Base-by-base conservation (phyloP, 2,888 invertebrate genomes). In the Drosophila incognita region DNA sequence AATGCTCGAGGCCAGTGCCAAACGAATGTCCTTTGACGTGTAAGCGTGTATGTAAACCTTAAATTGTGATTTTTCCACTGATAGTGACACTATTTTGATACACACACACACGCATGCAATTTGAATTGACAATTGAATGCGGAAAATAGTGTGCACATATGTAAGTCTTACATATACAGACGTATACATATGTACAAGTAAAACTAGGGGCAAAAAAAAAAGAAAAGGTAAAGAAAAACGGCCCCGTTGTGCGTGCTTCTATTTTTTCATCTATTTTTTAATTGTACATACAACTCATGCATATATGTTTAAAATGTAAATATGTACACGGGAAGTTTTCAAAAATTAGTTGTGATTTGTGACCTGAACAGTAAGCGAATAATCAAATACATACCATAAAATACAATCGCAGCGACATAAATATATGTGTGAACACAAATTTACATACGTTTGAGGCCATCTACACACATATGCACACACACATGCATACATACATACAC, bases 11-110 rank as follows among this genome's bases (percentile, higher is more conserved):
- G 79, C 78, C 71, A 71, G 86, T 83, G 83, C 79, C 83, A 82
- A 86, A 74, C 66, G 64, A 80, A 87, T 80, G 82, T 87, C 82
- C 84, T 87, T 69, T 80, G 72, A 74, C 60, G 78, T 69, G 80
- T 78, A 66, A 82, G 64, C 67, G 77, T 76, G 74, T 80, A 73
- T 80, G 69, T 79, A 48, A 80, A 61, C 49, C 38, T 46, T 53
- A 40, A 69, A 74, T 64, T 60, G 65, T 76, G 69, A 49, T 54
- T 64, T 63, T 56, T 65, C 49, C 31, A 79, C 62, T 56, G 67
- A 21, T 78, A 56, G 70, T 75, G 64, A 48, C 67, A 71, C 68
- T 72, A 79, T 66, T 78, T 79, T 76, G 62, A 54, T 74, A 66
- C 27, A 27, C 38, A 38, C 13, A 70, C 58, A 48, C 36, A 61